Base-by-base conservation (phyloP, 2,888 invertebrate genomes). In the Heliconius ismenius region DNA sequence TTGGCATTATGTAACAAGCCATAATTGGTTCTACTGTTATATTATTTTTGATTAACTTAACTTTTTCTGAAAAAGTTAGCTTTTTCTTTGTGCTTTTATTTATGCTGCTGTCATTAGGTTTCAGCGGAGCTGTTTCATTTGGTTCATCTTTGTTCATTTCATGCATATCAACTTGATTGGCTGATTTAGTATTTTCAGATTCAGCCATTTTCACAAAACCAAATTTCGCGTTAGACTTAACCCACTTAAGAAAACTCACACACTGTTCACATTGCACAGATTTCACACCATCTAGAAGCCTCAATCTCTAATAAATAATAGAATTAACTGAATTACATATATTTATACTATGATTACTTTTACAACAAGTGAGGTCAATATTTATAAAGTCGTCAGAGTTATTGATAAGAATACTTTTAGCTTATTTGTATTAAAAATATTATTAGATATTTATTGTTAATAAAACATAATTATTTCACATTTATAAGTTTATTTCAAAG, bases 21-120 rank as follows among this genome's bases (percentile, higher is more conserved):
- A 84, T 81, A 26, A 85, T 82, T 0, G 97, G 97, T 85, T 97
- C 97, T 1, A 97, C 96, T 32, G 97, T 97, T 79, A 95, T 95
- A 85, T 96, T 93, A 0, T 87, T 87, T 84, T 92, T 92, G 4
- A 94, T 92, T 24, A 86, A 60, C 87, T 88, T 91, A 24, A 92
- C 77, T 81, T 85, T 88, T 84, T 93, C 88, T 76, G 79, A 82
- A 26, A 91, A 78, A 3, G 90, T 86, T n/a, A 74, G 65, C 83
- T 85, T 82, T 84, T 84, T n/a, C 74, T 73, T 77, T 78, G 81
- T 77, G 26, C 80, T 81, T 67, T 83, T 81, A 63, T 80, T 49
- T 24, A 54, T 76, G 73, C 79, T 78, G 58, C 78, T 82, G 68
- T 83, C 83, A 43, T 82, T 83, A 24, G 82, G 76, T 82, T 90